Evolutionary conservation across 92 coral and sea anemone genomes (phyloP).

Genomic region (Chrysogorgia sp.): DNA sequence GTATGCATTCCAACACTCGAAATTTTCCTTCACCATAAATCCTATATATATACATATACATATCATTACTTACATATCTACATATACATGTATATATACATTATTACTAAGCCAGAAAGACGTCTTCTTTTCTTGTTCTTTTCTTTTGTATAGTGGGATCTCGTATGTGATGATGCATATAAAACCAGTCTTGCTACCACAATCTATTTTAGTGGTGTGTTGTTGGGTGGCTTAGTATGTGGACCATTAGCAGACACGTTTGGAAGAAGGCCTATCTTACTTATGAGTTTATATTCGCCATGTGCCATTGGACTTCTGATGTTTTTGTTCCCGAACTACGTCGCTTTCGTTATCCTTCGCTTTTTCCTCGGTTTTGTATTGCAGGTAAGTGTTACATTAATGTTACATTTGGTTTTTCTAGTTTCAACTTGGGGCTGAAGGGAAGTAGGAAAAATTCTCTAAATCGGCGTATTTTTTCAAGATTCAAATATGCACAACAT

Average conservation of each 20-base stretch:
- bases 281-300: constrained; percentile 25
- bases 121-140: no score
- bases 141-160: constrained; percentile 26
- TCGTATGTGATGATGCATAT: constrained; percentile 40
- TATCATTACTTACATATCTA: no score
- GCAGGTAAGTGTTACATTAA: not conserved
- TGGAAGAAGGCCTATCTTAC: constrained; percentile 38
- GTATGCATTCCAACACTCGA: no score
- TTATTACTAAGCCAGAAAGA: no score
- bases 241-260: constrained; percentile 36
- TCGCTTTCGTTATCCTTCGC: constrained; percentile 33
- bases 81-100: no score
- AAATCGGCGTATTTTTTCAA: no score
- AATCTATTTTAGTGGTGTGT: constrained; percentile 22
- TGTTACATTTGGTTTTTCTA: no score
- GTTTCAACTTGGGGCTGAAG: no score
- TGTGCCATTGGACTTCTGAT: not conserved
- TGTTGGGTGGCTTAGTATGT: constrained; percentile 34
- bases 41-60: no score
- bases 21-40: no score
- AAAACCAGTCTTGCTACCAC: constrained; percentile 26
- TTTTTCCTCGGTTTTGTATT: constrained; percentile 32
- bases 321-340: constrained; percentile 9
- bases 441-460: no score
- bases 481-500: no score